A percentile compares a stretch with the other conserved stretches of the same genome.
Evolutionary conservation across 2,888 invertebrate species (phyloP).

Genomic region (Caenorhabditis drosophilae): DNA sequence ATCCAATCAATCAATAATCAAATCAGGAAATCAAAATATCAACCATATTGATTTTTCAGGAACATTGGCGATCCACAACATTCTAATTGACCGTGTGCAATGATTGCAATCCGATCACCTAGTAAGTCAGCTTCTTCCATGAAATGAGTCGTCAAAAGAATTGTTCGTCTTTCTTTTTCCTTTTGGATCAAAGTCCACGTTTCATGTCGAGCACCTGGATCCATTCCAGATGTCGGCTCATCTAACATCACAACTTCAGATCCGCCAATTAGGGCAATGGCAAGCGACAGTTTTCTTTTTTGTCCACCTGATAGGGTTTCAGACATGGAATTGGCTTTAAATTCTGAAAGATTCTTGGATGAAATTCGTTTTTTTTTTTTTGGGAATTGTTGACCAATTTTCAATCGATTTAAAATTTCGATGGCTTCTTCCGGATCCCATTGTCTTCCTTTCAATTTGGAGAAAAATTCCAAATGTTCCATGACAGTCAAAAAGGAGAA

Average conservation of each 20-base stretch:
- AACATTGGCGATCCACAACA: slow-evolving; percentile 80
- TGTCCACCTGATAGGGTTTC: slow-evolving; percentile 78
- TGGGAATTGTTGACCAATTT: slow-evolving; percentile 16
- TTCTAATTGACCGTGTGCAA: slow-evolving; percentile 82
- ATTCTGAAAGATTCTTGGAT: slow-evolving; percentile 11
- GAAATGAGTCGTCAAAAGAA: slow-evolving; percentile 84
- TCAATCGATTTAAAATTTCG: slow-evolving; percentile 76
- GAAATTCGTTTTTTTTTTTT: neutral
- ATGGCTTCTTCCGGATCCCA: slow-evolving; percentile 76
- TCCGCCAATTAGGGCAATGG: slow-evolving; percentile 80
- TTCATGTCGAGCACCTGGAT: slow-evolving; percentile 74
- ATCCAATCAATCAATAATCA: too few species aligned
- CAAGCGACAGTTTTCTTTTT: slow-evolving; percentile 80
- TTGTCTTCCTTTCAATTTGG: slow-evolving; percentile 71
- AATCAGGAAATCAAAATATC: too few species aligned
- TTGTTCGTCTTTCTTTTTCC: slow-evolving; percentile 74
- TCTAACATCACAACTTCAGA: slow-evolving; percentile 73
- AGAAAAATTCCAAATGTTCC: slow-evolving; percentile 84
- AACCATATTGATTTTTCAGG: slow-evolving; percentile 83
- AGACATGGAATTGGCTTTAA: slow-evolving; percentile 35
- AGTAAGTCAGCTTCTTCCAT: slow-evolving; percentile 90
- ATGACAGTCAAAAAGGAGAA: slow-evolving; percentile 83
- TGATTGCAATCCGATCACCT: slow-evolving; percentile 83
- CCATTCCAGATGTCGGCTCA: slow-evolving; percentile 72
- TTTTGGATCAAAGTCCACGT: slow-evolving; percentile 80